Evolutionary conservation across 1,140 invertebrate species (phyloP), one percentile per base, ranked within the genome.

Genomic region (Nephila pilipes): DNA sequence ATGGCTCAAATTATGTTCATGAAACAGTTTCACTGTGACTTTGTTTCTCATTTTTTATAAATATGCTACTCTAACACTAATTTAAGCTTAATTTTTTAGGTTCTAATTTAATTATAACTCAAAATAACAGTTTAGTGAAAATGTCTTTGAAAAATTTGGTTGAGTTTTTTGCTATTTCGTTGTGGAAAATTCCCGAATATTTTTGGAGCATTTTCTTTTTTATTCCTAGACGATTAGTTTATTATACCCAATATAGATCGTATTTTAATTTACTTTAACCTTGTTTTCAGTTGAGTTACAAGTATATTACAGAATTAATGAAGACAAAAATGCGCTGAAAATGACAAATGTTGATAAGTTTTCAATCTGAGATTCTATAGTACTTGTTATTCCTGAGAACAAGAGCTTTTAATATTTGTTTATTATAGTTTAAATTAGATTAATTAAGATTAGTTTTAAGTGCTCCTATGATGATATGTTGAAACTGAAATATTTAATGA

Each of bases 361-460:
- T 90, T 90, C 88, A 90, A 90, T 90, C 88, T 54, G 65, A 90
- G 25, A 79, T 75, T 18, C 46, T 57, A 22, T 4, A 36, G 57
- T 18, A 12, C 10, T 22, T 36, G 25, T 12, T 2, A 87, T 87
- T 87, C 85, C 85, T 63, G 54, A 60, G 29, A 32, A 63, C 29
- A 12, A 10, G n/a, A 29, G 22, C 32, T 25, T 16, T 54, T 46
- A 38, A n/a, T 54, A 83, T 55, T 10, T 4, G 12, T 46, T 46
- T 10, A 46, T n/a, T 25, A 55, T 54, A 54, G 3, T 54, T 83
- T 55, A 55, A 12, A 16, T 29, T 25, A 16, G 55, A 1, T 55
- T 83, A 14, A 29, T 55, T 81, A 20, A 81, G 25, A 75, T 75
- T 75, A 75, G 46, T 90, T 57, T 69, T 87, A 63, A 57, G 29